Percentiles rank a stretch among this genome's conserved stretches.
Evolutionary conservation across 1,140 invertebrate genomes (phyloP).

Genomic region (Chelonus insularis): DNA sequence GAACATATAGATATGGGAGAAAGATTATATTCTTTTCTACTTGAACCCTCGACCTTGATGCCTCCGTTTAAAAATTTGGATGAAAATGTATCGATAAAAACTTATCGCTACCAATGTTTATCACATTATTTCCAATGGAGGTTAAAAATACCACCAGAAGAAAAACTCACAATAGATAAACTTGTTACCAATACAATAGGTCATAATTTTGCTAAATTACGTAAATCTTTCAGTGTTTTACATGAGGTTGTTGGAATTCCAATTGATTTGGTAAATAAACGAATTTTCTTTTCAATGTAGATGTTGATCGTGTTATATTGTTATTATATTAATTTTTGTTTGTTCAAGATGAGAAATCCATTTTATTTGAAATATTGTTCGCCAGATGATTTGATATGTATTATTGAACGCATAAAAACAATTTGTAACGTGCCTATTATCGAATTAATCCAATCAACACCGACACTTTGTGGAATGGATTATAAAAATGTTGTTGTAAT

Average conservation of each 20-base stretch:
- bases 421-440: constrained; percentile 54
- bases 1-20: not conserved
- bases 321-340: constrained; percentile 25
- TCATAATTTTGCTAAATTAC: constrained; percentile 56
- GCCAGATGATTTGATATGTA: constrained; percentile 55
- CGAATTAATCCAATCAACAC: constrained; percentile 54
- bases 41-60: constrained; percentile 1
- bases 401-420: constrained; percentile 52
- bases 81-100: not conserved
- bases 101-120: constrained; percentile 4
- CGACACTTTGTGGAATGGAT: constrained; percentile 56
- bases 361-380: constrained; percentile 57
- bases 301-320: constrained; percentile 3
- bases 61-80: not conserved
- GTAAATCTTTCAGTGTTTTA: constrained; percentile 56
- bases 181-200: constrained; percentile 31
- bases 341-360: constrained; percentile 55
- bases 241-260: no score
- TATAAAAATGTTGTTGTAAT: constrained; percentile 51
- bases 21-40: constrained; percentile 10
- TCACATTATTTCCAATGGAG: constrained; percentile 15
- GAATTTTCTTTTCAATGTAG: constrained; percentile 21
- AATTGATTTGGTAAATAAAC: no score
- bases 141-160: constrained; percentile 5
- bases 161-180: not conserved